Conservation (phyloP, 1,140 invertebrate genomes). For the Proales similis region DNA sequence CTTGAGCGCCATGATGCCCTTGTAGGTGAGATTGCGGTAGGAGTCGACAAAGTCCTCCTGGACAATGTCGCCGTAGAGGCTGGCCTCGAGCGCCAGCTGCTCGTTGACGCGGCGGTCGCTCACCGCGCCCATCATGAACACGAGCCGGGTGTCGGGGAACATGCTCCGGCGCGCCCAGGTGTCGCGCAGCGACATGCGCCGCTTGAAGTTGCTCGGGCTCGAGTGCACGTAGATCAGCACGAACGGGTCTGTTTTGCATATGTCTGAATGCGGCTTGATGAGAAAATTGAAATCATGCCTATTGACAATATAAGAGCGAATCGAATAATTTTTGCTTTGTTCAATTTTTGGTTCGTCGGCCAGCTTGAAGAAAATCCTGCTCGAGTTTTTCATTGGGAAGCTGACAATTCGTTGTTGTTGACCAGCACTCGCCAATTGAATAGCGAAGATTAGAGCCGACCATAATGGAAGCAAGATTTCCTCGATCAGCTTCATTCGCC, state of each 20-base stretch:
- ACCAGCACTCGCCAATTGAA: no score
- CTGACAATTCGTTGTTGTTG: no score
- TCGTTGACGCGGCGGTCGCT: constrained; percentile 45
- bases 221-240: constrained; percentile 40
- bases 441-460: no score
- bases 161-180: constrained; percentile 39
- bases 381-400: no score
- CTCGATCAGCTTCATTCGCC: no score
- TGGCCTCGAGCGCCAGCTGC: constrained; percentile 60
- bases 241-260: constrained; percentile 13
- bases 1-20: constrained; percentile 73
- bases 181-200: constrained; percentile 39
- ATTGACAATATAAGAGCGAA: constrained; percentile 40
- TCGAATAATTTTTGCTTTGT: background rate
- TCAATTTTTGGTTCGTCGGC: background rate
- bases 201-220: constrained; percentile 39
- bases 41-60: constrained; percentile 61
- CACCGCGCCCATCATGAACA: constrained; percentile 42
- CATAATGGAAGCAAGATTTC: no score
- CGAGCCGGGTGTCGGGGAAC: constrained; percentile 39
- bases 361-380: background rate
- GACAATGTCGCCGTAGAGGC: constrained; percentile 49
- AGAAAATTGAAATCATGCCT: constrained; percentile 40
- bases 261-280: constrained; percentile 33
- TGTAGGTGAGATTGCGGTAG: constrained; percentile 76